These are phyloP conservation scores for Oreochromis niloticus DNA, from an alignment of 2,113 vertebrate species.

Conservation along the genomic window DNA sequence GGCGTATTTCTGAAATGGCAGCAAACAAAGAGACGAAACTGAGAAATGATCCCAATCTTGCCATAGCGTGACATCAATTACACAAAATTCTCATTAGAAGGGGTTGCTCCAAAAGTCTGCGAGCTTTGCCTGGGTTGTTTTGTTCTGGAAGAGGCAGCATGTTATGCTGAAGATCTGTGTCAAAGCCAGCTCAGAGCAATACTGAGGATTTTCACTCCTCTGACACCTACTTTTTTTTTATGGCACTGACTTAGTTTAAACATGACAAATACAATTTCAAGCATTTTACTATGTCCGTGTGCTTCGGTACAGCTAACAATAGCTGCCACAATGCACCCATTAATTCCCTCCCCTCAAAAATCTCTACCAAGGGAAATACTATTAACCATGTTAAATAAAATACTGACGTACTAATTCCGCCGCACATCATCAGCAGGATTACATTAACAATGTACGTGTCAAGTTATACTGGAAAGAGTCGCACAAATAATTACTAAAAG, in stretches of 20 bases:
- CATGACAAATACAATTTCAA: slow-evolving; percentile 58
- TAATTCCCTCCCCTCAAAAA: slow-evolving; percentile 35
- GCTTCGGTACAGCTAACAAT: slow-evolving; percentile 36
- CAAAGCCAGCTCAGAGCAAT: slow-evolving; percentile 43
- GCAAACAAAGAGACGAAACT: slow-evolving; percentile 65
- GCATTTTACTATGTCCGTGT: slow-evolving; percentile 16
- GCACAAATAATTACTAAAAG: slow-evolving; percentile 48
- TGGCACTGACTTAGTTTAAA: slow-evolving; percentile 45
- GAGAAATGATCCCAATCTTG: slow-evolving; percentile 68
- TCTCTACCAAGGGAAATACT: slow-evolving; percentile 26
- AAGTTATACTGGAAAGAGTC: slow-evolving; percentile 30
- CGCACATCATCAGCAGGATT: slow-evolving; percentile 55
- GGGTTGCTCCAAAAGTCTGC: slow-evolving; percentile 29
- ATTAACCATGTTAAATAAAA: slow-evolving; percentile 52
- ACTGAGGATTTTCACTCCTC: slow-evolving; percentile 55
- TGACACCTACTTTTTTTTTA: slow-evolving; percentile 42
- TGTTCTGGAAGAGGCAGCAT: slow-evolving; percentile 47
- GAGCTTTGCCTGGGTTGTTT: slow-evolving; percentile 38
- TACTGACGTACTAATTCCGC: slow-evolving; percentile 39
- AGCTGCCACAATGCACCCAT: slow-evolving; percentile 36
- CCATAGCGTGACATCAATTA: slow-evolving; percentile 70
- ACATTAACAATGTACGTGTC: slow-evolving; percentile 48
- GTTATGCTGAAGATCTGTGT: slow-evolving; percentile 63
- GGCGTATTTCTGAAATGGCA: slow-evolving; percentile 69
- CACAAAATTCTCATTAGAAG: slow-evolving; percentile 61